Evolutionary conservation across 2,797 vertebrate genomes (phyloP).

Genomic region (Poecilia wingei): DNA sequence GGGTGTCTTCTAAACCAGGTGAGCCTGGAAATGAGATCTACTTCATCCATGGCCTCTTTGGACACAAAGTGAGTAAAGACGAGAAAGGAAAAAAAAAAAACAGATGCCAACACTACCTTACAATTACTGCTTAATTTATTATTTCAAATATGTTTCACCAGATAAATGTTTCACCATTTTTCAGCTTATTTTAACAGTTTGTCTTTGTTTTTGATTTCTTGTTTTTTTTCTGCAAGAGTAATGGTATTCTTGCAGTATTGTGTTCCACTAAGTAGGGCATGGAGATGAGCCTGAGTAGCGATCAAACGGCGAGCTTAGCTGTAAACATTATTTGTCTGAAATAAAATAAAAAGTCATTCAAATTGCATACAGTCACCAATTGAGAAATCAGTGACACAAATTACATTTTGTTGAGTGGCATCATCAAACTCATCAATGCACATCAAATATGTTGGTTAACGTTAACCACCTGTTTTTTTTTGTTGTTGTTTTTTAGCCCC

Average conservation of each 20-base stretch:
- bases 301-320: slow-evolving; percentile 30
- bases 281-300: slow-evolving; percentile 2
- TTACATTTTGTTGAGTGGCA: no score
- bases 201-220: neutral
- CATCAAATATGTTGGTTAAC: no score
- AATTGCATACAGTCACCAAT: no score
- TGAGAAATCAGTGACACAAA: no score
- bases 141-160: neutral
- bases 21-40: slow-evolving; percentile 89
- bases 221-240: neutral
- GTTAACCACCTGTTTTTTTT: no score
- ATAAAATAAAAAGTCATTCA: neutral
- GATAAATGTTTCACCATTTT: neutral
- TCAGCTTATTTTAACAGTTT: neutral
- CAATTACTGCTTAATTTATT: neutral
- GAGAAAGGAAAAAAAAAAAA: no score
- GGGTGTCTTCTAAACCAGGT: slow-evolving; percentile 94
- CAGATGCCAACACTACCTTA: neutral
- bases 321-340: slow-evolving; percentile 29
- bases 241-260: neutral
- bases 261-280: slow-evolving; percentile 6
- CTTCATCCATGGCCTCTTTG: slow-evolving; percentile 96
- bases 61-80: slow-evolving; percentile 83
- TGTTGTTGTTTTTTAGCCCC: no score
- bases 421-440: no score